Evolutionary conservation across 1,140 invertebrate genomes (phyloP).

Genomic region (Drosophila kikkawai): DNA sequence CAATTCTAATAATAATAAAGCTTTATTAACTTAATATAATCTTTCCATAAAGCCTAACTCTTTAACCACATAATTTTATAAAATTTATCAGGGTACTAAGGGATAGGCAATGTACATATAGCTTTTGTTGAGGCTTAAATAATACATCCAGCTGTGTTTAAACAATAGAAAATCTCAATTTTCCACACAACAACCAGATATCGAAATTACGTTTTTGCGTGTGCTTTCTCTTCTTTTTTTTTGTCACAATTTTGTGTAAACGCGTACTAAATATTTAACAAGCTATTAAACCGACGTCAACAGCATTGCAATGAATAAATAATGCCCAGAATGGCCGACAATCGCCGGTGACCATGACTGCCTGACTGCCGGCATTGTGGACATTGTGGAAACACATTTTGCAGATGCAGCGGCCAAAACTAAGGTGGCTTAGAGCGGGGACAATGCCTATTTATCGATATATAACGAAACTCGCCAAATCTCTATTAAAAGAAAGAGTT

Average conservation of each 20-base stretch:
- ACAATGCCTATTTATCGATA: constrained; percentile 5
- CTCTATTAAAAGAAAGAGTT: not conserved
- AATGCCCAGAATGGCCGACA: constrained; percentile 63
- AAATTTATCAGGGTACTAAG: not conserved
- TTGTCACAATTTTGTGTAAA: constrained; percentile 37
- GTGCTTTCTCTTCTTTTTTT: not conserved
- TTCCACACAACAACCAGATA: constrained; percentile 27
- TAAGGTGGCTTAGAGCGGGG: constrained; percentile 63
- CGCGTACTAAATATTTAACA: constrained; percentile 58
- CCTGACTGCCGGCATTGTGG: constrained; percentile 13
- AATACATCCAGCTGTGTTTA: constrained; percentile 28
- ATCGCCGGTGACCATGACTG: constrained; percentile 43
- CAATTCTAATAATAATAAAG: not conserved
- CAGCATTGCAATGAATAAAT: constrained; percentile 74
- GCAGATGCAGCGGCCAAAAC: constrained; percentile 43
- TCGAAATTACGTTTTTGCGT: constrained; percentile 6
- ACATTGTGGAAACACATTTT: constrained; percentile 61
- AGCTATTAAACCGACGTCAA: constrained; percentile 58
- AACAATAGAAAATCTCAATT: constrained; percentile 46
- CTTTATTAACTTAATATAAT: no score
- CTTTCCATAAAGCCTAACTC: not conserved
- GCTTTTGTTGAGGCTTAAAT: constrained; percentile 14
- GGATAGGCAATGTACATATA: not conserved
- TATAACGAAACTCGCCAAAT: not conserved
- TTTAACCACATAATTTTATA: not conserved